phyloP scores from a whole-genome alignment of 2,888 invertebrate species.

The Omphaloscelis lunosa region DNA sequence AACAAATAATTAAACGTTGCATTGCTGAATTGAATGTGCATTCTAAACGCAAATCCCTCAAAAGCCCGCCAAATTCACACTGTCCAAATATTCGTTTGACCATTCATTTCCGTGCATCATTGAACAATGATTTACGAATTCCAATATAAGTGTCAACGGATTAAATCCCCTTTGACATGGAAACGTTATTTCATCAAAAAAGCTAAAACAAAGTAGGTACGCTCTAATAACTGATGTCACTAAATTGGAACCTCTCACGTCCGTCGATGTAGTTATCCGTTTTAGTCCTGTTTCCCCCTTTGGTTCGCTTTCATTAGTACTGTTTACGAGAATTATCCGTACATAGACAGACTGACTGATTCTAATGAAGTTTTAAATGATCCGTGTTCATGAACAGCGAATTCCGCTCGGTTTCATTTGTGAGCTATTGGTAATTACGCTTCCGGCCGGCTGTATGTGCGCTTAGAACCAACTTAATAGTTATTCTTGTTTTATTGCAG shows the following conservation, averaged over 20 bases:
- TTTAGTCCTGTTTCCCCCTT: background rate
- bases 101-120: background rate
- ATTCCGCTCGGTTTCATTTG: slow-evolving; percentile 5
- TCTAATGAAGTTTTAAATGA: slow-evolving; percentile 18
- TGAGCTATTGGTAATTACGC: background rate
- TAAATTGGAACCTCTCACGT: background rate
- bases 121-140: background rate
- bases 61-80: background rate
- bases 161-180: too few relatives aligned
- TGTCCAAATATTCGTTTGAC: background rate
- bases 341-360: background rate
- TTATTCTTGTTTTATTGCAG: background rate
- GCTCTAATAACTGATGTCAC: background rate
- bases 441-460: background rate
- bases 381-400: background rate
- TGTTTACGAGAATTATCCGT: background rate
- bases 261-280: background rate
- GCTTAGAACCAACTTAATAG: background rate
- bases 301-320: background rate
- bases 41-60: background rate
- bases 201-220: background rate
- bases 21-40: too few relatives aligned
- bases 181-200: background rate
- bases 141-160: background rate
- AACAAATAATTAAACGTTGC: too few relatives aligned